phyloP scores from a whole-genome alignment of 2,797 vertebrate genomes.

The Eidolon dupreanum region DNA sequence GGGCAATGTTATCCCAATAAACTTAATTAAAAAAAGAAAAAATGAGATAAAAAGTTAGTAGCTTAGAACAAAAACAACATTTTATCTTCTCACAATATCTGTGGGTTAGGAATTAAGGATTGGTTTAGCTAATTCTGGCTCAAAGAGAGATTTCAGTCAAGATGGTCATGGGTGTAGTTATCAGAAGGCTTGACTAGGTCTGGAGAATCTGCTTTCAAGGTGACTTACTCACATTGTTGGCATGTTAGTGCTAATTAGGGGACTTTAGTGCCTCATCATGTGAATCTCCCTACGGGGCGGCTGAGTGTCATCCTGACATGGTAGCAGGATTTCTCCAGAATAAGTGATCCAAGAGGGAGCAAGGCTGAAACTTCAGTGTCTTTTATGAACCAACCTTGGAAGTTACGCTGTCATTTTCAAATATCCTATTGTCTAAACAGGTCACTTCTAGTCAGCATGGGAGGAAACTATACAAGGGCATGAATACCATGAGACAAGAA shows the following conservation, averaged over 20 bases:
- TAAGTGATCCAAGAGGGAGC: not conserved
- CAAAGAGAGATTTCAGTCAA: not conserved
- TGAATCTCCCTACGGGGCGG: not conserved
- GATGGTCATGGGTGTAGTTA: not conserved
- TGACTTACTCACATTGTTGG: not conserved
- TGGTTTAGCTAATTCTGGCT: not conserved
- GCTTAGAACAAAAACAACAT: not conserved
- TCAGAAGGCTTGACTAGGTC: not conserved
- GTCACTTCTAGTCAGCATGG: not conserved
- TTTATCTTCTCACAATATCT: not conserved
- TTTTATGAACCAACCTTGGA: not conserved
- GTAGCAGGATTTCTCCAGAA: not conserved
- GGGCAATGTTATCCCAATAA: too few species aligned
- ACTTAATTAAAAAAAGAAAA: too few species aligned
- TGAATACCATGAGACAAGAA: not conserved
- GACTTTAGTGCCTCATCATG: not conserved
- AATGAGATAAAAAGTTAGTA: too few species aligned
- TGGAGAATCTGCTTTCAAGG: not conserved
- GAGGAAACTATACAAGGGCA: not conserved
- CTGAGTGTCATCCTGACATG: not conserved
- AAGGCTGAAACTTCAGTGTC: not conserved
- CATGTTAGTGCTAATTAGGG: not conserved
- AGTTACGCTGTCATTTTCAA: not conserved
- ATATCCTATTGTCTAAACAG: not conserved
- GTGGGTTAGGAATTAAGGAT: not conserved